Conservation (phyloP, 2,888 invertebrate species). For the Falcaria lacertinaria region DNA sequence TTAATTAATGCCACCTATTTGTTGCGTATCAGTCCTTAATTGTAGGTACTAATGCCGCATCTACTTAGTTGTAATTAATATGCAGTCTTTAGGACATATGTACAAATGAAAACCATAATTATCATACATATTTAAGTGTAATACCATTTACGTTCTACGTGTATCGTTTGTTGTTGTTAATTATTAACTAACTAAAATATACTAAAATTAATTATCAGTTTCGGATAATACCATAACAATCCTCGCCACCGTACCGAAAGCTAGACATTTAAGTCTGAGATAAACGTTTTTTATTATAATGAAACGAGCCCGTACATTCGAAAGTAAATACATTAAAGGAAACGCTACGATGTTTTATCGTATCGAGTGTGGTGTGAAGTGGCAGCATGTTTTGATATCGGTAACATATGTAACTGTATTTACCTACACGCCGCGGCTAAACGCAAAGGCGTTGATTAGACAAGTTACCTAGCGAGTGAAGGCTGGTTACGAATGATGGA, state of each 20-base stretch:
- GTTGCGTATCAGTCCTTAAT: not conserved
- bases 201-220: not conserved
- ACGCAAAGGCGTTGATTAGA: slow-evolving; percentile 63
- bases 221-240: slow-evolving; percentile 21
- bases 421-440: slow-evolving; percentile 61
- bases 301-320: slow-evolving; percentile 30
- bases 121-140: too few species aligned
- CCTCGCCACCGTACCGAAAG: slow-evolving; percentile 22
- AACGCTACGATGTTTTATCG: slow-evolving; percentile 54
- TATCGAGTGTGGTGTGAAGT: slow-evolving; percentile 61
- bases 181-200: too few species aligned
- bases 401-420: slow-evolving; percentile 72
- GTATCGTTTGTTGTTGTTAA: too few species aligned
- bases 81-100: not conserved
- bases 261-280: slow-evolving; percentile 18
- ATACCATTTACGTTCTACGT: too few species aligned
- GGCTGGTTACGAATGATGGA: slow-evolving; percentile 62
- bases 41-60: not conserved
- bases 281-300: slow-evolving; percentile 34
- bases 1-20: not conserved
- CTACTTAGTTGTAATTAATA: not conserved
- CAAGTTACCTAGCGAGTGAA: slow-evolving; percentile 39
- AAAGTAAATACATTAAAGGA: slow-evolving; percentile 57
- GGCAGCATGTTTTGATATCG: slow-evolving; percentile 63
- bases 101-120: too few species aligned